Evolutionary conservation across 1,140 invertebrate genomes (phyloP), one percentile per base, ranked within the genome.

Genomic region (Bombus huntii): DNA sequence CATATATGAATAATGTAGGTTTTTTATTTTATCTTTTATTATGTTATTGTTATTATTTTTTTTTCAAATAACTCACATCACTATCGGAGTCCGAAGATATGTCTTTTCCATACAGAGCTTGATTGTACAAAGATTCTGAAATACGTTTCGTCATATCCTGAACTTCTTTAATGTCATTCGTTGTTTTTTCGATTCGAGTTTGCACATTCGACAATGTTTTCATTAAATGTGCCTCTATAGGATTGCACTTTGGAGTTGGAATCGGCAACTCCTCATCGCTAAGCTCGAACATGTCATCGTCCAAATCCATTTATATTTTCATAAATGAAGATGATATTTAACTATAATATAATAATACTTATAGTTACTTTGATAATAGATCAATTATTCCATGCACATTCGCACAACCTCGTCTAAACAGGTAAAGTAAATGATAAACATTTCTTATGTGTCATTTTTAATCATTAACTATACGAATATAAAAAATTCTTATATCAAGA

Each of bases 171-270:
- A 93, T 87, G 59, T 93, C 91, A 39, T 71, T 88, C 47, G 77
- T 91, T 0, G 84, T 79, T 57, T 62, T 78, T 2, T 90, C 84
- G 5, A 95, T 91, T 78, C 88, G 89, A 9, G 90, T 84, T 68
- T 90, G 53, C 0, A 92, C 79, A 47, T 87, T 83, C 6, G 84
- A 31, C 5, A 93, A 65, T 59, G 94, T 89, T 59, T 92, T 91
- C 28, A 85, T 71, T 66, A 95, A 84, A 76, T 92, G 73, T 28
- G 94, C 93, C 34, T 93, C 89, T 2, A 95, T 68, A 1, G 94
- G 94, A 89, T 94, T 94, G 1, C 37, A 57, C 59, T 79, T 39
- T 12, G n/a, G 2, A 6, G 47, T 34, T 5, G 68, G n/a, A 34
- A 44, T 66, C 5, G 34, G 66, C 28, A 81, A 73, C 10, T 92